Evolutionary conservation across 1,140 invertebrate genomes (phyloP), one percentile per base, ranked within the genome.

Genomic region (Heliconius congener): DNA sequence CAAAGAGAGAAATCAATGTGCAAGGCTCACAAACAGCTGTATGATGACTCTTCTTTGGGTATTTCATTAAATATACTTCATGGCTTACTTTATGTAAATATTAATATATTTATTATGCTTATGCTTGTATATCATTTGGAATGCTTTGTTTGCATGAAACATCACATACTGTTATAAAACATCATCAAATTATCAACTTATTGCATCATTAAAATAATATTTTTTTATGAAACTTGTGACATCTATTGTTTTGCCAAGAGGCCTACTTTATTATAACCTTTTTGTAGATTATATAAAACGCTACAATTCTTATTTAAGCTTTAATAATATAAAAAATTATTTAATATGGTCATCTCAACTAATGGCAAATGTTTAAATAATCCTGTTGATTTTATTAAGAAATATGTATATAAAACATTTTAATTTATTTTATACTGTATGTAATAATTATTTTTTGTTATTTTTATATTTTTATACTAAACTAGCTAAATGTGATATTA

Each of bases 1-100:
- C 99, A 0, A 97, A 99, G 96, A 95, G 97, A 85, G 99, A 99
- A 95, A 96, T 97, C 86, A 96, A 91, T 83, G 84, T 93, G 34
- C 90, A 92, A 76, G 86, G 90, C 81, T 86, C 90, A 77, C 92
- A 93, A 89, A 89, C 91, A 89, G 91, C 90, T 90, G 93, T 94
- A 94, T 86, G 91, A 88, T 91, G 88, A 91, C 84, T 84, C 83
- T 84, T 73, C 72, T 89, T 90, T 90, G 88, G 91, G 88, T 91
- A 91, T 92, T 89, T 86, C 78, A 52, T 85, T 83, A 80, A 83
- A 84, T 82, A 87, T 85, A 80, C 82, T 79, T 78, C 82, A 80
- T 78, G 71, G 60, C 60, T 74, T 73, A 75, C 79, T 73, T 73
- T 78, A 46, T 46, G 13, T 46, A 71, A 27, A 77, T 74, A 79